Evolutionary conservation across 2,888 invertebrate genomes (phyloP).

Genomic region (Branchellion lobata): DNA sequence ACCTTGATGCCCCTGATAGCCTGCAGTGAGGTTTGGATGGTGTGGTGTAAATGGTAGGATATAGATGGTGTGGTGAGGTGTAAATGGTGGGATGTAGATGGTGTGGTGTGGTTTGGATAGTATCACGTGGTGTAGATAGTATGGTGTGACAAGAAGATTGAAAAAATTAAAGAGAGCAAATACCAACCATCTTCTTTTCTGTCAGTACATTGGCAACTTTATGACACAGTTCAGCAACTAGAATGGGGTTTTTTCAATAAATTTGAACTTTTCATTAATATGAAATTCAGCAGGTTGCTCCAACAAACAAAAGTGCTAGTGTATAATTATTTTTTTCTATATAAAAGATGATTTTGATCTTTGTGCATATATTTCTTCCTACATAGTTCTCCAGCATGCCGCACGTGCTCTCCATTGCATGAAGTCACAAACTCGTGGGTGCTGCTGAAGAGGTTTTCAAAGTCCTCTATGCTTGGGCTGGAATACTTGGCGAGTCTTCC

Average conservation of each 20-base stretch:
- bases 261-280: no score
- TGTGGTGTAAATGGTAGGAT: no score
- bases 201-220: constrained; percentile 76
- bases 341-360: not conserved
- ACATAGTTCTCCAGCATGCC: constrained; percentile 83
- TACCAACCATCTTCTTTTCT: constrained; percentile 68
- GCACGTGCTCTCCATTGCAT: constrained; percentile 86
- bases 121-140: no score
- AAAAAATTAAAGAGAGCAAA: no score
- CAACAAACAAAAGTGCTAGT: no score
- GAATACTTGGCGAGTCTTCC: constrained; percentile 61
- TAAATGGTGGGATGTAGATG: no score
- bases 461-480: constrained; percentile 59
- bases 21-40: constrained; percentile 57
- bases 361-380: constrained; percentile 53
- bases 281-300: no score
- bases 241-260: no score
- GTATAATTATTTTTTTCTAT: no score
- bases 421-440: constrained; percentile 82
- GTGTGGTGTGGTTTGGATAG: not conserved
- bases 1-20: constrained; percentile 81
- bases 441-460: constrained; percentile 71
- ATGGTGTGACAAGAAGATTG: not conserved
- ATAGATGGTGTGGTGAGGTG: no score
- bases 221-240: constrained; percentile 88